Conservation (phyloP, 1,140 invertebrate genomes). For the Pseudomyrmex cubaensis region DNA sequence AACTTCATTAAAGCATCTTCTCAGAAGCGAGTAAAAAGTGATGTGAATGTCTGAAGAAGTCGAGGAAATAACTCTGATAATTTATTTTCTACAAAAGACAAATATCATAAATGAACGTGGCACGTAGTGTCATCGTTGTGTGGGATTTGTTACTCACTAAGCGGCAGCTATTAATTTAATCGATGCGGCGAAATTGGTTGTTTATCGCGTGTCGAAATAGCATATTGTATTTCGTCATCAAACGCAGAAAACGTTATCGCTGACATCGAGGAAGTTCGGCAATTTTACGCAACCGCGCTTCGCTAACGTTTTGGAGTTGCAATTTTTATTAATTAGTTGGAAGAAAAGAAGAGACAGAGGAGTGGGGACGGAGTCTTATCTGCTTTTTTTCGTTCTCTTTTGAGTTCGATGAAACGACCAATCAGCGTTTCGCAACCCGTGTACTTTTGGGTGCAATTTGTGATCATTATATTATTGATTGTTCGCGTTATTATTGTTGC, state of each 20-base stretch:
- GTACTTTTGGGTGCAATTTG: background rate
- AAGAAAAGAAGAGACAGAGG: too few species aligned
- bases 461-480: slow-evolving; percentile 8
- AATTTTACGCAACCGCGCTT: background rate
- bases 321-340: background rate
- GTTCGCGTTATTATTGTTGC: background rate
- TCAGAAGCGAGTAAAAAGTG: background rate
- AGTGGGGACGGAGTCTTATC: too few species aligned
- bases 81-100: slow-evolving; percentile 16
- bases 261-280: background rate
- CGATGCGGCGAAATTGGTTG: background rate
- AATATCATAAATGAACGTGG: background rate
- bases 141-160: background rate
- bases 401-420: background rate
- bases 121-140: background rate
- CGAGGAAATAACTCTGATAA: background rate
- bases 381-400: background rate
- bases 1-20: too few species aligned
- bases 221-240: background rate
- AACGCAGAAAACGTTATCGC: background rate
- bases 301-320: background rate
- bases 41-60: background rate
- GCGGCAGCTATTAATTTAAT: background rate
- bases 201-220: slow-evolving; percentile 19
- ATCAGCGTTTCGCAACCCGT: background rate